These are phyloP conservation scores for Galleria mellonella DNA, from an alignment of 1,140 invertebrate species.

Conservation along the genomic window DNA sequence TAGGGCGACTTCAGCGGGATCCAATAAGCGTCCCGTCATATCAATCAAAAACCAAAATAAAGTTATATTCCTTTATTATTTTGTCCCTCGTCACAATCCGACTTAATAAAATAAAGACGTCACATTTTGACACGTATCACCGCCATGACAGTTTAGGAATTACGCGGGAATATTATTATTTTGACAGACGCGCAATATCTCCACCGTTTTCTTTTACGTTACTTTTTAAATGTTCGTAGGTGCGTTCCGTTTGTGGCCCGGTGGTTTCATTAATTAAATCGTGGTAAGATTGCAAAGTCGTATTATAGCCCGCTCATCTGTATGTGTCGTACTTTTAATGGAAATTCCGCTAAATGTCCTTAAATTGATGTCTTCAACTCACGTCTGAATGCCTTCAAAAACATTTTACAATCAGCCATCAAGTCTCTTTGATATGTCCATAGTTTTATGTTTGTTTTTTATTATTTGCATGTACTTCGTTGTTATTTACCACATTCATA, in stretches of 20 bases:
- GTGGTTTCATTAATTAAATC: neutral
- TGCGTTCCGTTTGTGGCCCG: too few species aligned
- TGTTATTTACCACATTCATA: too few species aligned
- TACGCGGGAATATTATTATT: constrained; percentile 4
- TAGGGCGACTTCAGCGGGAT: neutral
- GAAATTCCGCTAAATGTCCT: neutral
- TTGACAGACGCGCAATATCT: too few species aligned
- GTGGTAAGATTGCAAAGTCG: neutral
- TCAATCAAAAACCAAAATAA: neutral
- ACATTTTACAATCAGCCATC: too few species aligned
- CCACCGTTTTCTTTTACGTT: neutral
- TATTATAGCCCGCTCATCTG: neutral
- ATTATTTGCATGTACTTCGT: too few species aligned
- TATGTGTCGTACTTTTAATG: too few species aligned
- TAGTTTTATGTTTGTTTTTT: too few species aligned
- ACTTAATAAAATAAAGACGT: constrained; percentile 17
- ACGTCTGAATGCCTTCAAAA: too few species aligned
- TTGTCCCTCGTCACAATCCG: constrained; percentile 6
- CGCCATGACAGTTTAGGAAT: constrained; percentile 14
- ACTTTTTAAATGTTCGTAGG: neutral
- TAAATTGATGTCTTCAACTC: too few species aligned
- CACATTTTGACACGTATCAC: constrained; percentile 16
- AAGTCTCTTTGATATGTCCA: too few species aligned
- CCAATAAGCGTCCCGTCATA: neutral
- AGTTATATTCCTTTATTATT: neutral